phyloP scores from a whole-genome alignment of 2,888 invertebrate genomes.

The Drosophila borborema region DNA sequence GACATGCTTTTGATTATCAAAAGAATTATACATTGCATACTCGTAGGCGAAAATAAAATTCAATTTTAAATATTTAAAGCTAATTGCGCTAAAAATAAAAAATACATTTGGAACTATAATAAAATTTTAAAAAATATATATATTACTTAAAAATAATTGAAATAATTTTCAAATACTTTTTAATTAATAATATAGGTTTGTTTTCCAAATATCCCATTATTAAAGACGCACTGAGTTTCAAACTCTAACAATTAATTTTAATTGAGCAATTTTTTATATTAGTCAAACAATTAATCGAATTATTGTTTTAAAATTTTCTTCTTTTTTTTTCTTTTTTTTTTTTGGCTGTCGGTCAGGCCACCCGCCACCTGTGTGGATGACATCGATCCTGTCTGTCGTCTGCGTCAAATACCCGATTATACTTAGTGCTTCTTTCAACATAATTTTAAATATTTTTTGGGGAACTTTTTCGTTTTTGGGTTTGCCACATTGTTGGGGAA shows the following conservation, averaged over 20 bases:
- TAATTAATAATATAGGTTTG: background rate
- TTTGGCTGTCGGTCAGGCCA: background rate
- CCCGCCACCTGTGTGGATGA: background rate
- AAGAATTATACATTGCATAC: constrained; percentile 22
- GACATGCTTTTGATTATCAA: constrained; percentile 18
- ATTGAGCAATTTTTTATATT: constrained; percentile 5
- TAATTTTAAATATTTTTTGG: constrained; percentile 8
- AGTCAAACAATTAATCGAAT: constrained; percentile 5
- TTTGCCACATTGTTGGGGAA: background rate
- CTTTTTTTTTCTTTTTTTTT: background rate
- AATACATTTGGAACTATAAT: background rate
- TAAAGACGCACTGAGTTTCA: background rate
- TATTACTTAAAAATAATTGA: too few species aligned
- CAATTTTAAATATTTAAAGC: background rate
- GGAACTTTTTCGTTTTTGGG: constrained; percentile 3
- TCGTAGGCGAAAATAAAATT: background rate
- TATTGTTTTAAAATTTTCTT: background rate
- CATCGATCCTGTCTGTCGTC: background rate
- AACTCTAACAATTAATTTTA: constrained; percentile 17
- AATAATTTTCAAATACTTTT: too few species aligned
- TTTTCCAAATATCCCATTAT: too few species aligned
- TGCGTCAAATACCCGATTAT: background rate
- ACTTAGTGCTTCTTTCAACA: background rate
- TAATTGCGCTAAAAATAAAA: background rate
- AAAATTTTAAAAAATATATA: background rate